phyloP scores from a whole-genome alignment of 2,113 vertebrate species.

The Pollachius pollachius region DNA sequence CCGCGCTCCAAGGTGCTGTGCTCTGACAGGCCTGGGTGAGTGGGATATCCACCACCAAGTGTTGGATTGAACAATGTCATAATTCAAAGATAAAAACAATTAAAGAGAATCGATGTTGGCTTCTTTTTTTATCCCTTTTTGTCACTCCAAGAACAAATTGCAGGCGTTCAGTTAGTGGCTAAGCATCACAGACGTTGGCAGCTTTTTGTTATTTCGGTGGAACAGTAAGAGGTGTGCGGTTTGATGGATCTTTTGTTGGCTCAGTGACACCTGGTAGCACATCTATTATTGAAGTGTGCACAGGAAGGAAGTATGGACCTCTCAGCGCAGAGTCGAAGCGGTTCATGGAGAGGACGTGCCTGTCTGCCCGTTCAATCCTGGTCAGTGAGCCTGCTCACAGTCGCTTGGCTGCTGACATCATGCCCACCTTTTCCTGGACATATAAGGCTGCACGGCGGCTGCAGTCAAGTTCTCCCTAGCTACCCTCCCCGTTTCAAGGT shows the following conservation, averaged over 20 bases:
- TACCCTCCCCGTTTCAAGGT: constrained; percentile 20
- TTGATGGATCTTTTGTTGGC: background rate
- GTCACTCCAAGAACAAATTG: too few relatives aligned
- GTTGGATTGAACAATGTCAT: background rate
- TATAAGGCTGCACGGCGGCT: constrained; percentile 56
- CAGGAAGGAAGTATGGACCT: background rate
- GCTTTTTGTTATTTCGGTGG: background rate
- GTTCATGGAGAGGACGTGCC: constrained; percentile 61
- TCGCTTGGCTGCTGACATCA: constrained; percentile 51
- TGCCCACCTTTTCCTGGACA: constrained; percentile 69
- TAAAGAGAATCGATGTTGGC: constrained; percentile 11
- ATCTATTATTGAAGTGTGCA: background rate
- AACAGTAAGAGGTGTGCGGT: background rate
- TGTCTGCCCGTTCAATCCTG: constrained; percentile 63
- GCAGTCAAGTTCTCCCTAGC: constrained; percentile 30
- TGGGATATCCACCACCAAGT: constrained; percentile 22
- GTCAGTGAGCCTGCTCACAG: constrained; percentile 47
- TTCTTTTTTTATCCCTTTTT: background rate
- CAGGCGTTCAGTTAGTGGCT: too few relatives aligned
- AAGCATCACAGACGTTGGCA: background rate
- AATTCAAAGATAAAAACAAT: constrained; percentile 19
- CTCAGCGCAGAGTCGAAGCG: constrained; percentile 21
- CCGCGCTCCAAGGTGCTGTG: constrained; percentile 41
- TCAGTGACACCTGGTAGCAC: constrained; percentile 6
- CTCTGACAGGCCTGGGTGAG: constrained; percentile 31